Conservation (phyloP, 2,888 invertebrate genomes). For the Phania funesta region DNA sequence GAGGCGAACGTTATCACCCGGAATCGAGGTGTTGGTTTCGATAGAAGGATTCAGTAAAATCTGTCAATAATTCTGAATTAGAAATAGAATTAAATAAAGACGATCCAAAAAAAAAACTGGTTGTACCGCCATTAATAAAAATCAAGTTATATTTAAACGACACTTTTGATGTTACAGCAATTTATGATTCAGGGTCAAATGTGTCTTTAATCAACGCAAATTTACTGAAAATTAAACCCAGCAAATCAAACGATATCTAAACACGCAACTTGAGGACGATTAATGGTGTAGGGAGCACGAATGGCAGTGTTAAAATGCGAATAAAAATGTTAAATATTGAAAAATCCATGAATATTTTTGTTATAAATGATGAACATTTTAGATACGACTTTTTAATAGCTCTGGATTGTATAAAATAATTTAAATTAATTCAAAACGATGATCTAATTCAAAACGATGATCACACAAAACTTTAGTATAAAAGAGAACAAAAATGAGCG, state of each 20-base stretch:
- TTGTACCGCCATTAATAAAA: slow-evolving; percentile 25
- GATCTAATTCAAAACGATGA: slow-evolving; percentile 5
- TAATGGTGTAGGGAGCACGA: too few relatives aligned
- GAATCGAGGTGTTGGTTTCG: slow-evolving; percentile 18
- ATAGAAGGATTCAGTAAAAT: slow-evolving; percentile 2
- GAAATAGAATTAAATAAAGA: background rate
- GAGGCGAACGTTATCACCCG: slow-evolving; percentile 4
- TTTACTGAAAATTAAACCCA: slow-evolving; percentile 22
- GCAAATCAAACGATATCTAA: background rate
- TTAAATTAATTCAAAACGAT: slow-evolving; percentile 5
- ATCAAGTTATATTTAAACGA: background rate
- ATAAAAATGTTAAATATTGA: too few relatives aligned
- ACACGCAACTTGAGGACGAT: too few relatives aligned
- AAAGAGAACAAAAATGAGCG: too few relatives aligned
- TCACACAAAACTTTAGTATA: background rate
- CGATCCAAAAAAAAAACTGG: background rate
- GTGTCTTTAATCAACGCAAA: slow-evolving; percentile 14
- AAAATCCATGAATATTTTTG: background rate
- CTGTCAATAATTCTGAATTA: background rate
- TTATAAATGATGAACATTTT: background rate
- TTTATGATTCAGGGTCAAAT: slow-evolving; percentile 46
- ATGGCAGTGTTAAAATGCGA: too few relatives aligned
- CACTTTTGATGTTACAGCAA: slow-evolving; percentile 2
- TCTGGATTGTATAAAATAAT: slow-evolving; percentile 1
- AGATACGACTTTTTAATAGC: slow-evolving; percentile 9